Evolutionary conservation across 2,113 vertebrate genomes (phyloP).

Genomic region (Caretta caretta): DNA sequence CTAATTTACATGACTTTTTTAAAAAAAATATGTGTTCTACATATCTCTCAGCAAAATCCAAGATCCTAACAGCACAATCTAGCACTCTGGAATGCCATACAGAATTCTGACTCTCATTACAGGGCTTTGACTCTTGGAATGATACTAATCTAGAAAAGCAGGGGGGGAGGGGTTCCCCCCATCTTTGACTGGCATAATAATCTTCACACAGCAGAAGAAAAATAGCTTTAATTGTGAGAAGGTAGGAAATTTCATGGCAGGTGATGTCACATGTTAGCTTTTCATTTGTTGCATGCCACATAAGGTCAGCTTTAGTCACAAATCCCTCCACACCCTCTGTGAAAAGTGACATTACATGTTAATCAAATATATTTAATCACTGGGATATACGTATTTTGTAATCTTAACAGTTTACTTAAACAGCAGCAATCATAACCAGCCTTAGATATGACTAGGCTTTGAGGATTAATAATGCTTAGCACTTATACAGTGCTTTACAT

Average conservation of each 20-base stretch:
- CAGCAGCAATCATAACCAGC: background rate
- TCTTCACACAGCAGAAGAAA: fast-evolving
- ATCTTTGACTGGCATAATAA: background rate
- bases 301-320: fast-evolving
- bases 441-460: conserved; percentile 12
- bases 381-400: background rate
- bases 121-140: background rate
- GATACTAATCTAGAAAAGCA: background rate
- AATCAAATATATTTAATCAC: background rate
- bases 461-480: conserved; percentile 41
- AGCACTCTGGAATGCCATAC: background rate
- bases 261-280: fast-evolving
- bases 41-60: conserved; percentile 45
- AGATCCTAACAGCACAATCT: conserved; percentile 39
- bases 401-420: conserved; percentile 22
- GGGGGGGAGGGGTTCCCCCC: fast-evolving
- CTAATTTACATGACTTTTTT: conserved; percentile 5
- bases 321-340: background rate
- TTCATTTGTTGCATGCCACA: fast-evolving
- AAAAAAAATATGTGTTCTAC: background rate
- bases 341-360: background rate
- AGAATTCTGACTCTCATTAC: background rate
- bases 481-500: background rate
- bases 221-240: background rate
- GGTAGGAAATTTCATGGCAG: background rate